Evolutionary conservation across 2,113 vertebrate species (phyloP), one percentile per base, ranked within the genome.

Genomic region (Cyanoliseus patagonus): DNA sequence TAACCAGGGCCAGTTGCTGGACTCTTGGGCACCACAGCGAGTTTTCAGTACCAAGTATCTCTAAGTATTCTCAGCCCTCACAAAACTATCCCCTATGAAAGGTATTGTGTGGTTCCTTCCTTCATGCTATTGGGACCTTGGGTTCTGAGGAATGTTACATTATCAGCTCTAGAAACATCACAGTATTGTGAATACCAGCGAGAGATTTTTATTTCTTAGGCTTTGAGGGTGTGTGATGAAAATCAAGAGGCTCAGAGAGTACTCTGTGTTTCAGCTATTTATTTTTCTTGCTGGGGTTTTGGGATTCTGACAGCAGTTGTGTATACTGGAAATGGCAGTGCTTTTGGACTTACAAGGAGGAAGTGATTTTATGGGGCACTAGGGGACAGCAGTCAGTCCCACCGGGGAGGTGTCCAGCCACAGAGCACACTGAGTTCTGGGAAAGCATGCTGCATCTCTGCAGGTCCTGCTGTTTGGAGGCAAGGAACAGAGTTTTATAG

Each of bases 281-380:
- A 35, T 96, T 93, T 90, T 96, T 57, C 72, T 86, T 94, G 46
- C 82, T 80, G 72, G 42, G 46, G 23, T 88, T 90, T 77, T 69
- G 87, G 67, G 67, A 76, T 88, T 90, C 81, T 90, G 81, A 41
- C 78, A 88, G 72, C 70, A 46, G 31, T 94, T 92, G 79, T 93
- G 59, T 93, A 62, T 88, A 12, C 93, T 96, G 94, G 79, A 96
- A 96, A 70, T 88, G 49, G n/a, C 44, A 63, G 22, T 87, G 70
- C 94, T 96, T 91, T 53, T 63, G 74, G 89, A 90, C n/a, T 84
- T 92, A 63, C 10, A 77, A 73, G 53, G 67, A 74, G 91, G 44
- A 80, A 59, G 47, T 67, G 75, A 30, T 83, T 94, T 88, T 94
- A 89, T 67, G 92, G 92, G 68, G 68, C 61, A 47, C 53, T 83